Evolutionary conservation across 2,797 vertebrate species (phyloP).

Genomic region (Orestias chungarensis): DNA sequence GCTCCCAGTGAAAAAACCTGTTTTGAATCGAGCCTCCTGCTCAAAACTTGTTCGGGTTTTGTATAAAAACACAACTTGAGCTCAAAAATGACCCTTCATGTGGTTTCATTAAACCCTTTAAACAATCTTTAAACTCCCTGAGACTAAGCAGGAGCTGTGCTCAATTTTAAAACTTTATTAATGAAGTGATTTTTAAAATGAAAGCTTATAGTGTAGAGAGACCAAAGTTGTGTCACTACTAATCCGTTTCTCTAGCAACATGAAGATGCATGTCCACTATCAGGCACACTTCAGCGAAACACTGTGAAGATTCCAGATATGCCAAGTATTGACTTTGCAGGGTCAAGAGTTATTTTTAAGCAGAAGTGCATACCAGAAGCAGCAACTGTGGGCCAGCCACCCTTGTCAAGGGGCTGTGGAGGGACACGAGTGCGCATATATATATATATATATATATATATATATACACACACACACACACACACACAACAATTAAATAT

Average conservation of each 20-base stretch:
- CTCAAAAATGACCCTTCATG: neutral
- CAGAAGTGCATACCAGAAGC: constrained; percentile 70
- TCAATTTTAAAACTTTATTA: neutral
- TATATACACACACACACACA: no score
- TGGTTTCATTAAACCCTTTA: neutral
- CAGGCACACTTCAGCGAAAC: constrained; percentile 42
- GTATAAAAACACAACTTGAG: neutral
- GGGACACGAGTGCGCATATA: no score
- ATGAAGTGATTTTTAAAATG: neutral
- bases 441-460: no score
- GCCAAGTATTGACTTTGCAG: constrained; percentile 68
- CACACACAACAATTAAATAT: no score
- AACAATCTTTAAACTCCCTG: neutral
- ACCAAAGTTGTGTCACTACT: neutral
- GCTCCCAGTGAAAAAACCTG: neutral
- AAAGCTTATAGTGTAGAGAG: neutral
- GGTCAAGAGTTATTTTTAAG: constrained; percentile 78
- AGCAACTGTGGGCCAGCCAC: constrained; percentile 70
- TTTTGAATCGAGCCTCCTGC: no score
- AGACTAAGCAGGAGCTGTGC: neutral
- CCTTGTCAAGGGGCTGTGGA: constrained; percentile 20
- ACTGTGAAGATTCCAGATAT: constrained; percentile 72
- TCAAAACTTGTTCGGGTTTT: neutral
- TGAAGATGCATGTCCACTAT: constrained; percentile 6
- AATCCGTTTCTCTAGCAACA: constrained; percentile 10